A percentile compares a stretch with the other conserved stretches of the same genome.
Evolutionary conservation across 2,888 invertebrate species (phyloP).

Genomic region (Microctonus brassicae): DNA sequence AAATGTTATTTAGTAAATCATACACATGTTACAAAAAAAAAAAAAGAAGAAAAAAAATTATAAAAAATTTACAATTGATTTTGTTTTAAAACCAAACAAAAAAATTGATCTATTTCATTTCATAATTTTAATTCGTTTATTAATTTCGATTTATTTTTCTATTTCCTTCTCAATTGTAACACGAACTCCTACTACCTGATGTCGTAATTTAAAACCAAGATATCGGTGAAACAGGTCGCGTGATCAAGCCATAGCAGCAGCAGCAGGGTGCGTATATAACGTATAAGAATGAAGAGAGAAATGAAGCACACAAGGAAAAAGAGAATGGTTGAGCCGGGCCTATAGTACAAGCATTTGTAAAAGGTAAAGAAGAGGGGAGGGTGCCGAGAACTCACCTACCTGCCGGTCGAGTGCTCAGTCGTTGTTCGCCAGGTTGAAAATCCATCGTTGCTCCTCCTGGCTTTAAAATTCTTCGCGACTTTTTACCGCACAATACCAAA

Average conservation of each 20-base stretch:
- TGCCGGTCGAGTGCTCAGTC: conserved; percentile 65
- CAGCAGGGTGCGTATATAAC: conserved; percentile 30
- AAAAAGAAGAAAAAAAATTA: not conserved
- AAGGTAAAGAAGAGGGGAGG: conserved; percentile 47
- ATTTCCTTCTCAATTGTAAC: not conserved
- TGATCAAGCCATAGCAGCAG: not conserved
- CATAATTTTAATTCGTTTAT: not conserved
- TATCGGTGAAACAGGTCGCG: conserved; percentile 7
- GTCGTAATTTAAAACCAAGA: not conserved
- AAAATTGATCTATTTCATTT: not conserved
- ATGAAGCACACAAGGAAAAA: conserved; percentile 35
- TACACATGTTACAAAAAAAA: not conserved
- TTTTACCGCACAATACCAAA: not conserved
- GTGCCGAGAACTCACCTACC: conserved; percentile 60
- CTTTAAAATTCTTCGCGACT: conserved; percentile 33
- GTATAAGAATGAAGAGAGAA: conserved; percentile 46
- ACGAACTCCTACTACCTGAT: not conserved
- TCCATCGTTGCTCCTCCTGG: conserved; percentile 53
- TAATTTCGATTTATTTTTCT: not conserved
- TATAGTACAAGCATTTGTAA: conserved; percentile 25
- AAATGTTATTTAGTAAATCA: not conserved
- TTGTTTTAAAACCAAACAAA: not conserved
- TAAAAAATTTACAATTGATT: not conserved
- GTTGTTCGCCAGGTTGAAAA: conserved; percentile 67
- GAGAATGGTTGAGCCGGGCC: conserved; percentile 53